Percentiles rank a stretch among this genome's conserved stretches.
These are phyloP conservation scores for Saccostrea echinata DNA, from an alignment of 1,140 invertebrate species.

Conservation along the genomic window DNA sequence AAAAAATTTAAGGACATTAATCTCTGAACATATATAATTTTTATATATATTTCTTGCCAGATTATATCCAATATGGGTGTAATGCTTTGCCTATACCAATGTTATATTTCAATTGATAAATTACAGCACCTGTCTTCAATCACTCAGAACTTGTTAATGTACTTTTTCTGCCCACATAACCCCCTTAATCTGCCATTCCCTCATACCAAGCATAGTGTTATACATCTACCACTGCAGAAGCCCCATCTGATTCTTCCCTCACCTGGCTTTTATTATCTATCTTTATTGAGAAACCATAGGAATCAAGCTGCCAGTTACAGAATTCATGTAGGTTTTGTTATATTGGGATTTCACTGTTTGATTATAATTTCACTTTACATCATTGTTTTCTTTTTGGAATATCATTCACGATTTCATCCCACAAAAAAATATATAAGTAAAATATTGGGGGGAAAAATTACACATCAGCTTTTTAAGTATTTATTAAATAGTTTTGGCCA, in stretches of 20 bases:
- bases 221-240: not conserved
- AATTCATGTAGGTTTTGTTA: not conserved
- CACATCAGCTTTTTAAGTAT: too few relatives aligned
- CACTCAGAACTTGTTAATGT: constrained; percentile 4
- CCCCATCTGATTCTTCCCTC: not conserved
- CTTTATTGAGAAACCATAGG: not conserved
- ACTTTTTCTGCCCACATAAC: constrained; percentile 2
- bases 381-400: not conserved
- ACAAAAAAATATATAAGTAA: not conserved
- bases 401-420: not conserved
- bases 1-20: too few relatives aligned
- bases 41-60: too few relatives aligned
- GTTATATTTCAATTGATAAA: constrained; percentile 36
- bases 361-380: too few relatives aligned
- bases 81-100: not conserved
- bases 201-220: constrained; percentile 13
- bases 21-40: too few relatives aligned
- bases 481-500: too few relatives aligned
- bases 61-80: too few relatives aligned
- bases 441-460: too few relatives aligned
- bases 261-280: not conserved
- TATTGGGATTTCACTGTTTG: too few relatives aligned
- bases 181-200: not conserved
- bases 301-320: not conserved
- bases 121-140: constrained; percentile 16